Evolutionary conservation across 2,888 invertebrate species (phyloP).

Genomic region (Entomobrya proxima): DNA sequence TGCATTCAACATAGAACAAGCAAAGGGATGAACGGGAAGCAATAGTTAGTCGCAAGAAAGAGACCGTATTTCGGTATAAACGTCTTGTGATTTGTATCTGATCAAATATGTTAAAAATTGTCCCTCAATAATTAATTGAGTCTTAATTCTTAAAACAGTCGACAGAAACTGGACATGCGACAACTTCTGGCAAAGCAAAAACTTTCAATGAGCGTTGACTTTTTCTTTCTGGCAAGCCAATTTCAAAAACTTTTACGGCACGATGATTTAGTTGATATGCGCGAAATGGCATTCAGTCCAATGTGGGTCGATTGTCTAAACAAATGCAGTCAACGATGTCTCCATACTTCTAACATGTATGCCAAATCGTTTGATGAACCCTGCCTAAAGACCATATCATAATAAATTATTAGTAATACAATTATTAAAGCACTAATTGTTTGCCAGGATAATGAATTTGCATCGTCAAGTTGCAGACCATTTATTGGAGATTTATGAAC

Average conservation of each 20-base stretch:
- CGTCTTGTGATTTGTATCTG: neutral
- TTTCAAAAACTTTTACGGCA: conserved; percentile 70
- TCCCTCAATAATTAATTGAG: neutral
- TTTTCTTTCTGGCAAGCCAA: conserved; percentile 66
- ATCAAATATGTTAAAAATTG: neutral
- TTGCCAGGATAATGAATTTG: conserved; percentile 69
- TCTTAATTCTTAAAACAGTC: conserved; percentile 12
- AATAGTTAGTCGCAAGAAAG: conserved; percentile 69
- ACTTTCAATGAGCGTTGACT: conserved; percentile 62
- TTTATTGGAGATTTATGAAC: conserved; percentile 51
- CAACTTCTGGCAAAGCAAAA: conserved; percentile 68
- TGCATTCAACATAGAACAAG: conserved; percentile 40
- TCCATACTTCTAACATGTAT: conserved; percentile 70
- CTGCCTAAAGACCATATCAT: neutral
- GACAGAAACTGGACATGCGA: conserved; percentile 72
- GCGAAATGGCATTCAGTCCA: conserved; percentile 67
- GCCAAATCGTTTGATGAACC: too few relatives aligned
- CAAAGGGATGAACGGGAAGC: conserved; percentile 63
- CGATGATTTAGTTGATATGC: conserved; percentile 70
- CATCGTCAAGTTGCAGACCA: conserved; percentile 71
- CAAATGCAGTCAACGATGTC: conserved; percentile 55
- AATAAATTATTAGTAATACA: neutral
- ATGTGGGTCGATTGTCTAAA: conserved; percentile 70
- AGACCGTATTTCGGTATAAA: conserved; percentile 47
- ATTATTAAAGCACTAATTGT: neutral